A percentile compares a stretch with the other conserved stretches of the same genome.
Evolutionary conservation across 2,797 vertebrate genomes (phyloP).

Genomic region (Helarctos malayanus): DNA sequence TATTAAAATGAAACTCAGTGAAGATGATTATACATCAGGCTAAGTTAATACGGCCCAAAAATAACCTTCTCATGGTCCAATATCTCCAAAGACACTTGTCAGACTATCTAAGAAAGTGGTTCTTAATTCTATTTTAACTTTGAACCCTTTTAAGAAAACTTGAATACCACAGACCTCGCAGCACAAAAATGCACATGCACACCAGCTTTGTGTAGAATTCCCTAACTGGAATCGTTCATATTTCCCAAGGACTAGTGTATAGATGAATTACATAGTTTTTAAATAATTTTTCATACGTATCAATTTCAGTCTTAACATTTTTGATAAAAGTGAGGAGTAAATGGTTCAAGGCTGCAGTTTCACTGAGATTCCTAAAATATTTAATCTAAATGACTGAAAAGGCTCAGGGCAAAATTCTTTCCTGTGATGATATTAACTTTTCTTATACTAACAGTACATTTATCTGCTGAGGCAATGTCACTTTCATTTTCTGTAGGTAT

Average conservation of each 20-base stretch:
- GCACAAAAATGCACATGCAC: neutral
- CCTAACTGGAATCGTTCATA: neutral
- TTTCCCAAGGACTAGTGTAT: neutral
- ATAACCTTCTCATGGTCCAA: neutral
- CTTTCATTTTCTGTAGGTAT: neutral
- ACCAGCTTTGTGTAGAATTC: neutral
- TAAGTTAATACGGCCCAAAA: conserved; percentile 3
- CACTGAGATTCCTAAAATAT: conserved; percentile 51
- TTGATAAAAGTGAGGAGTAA: conserved; percentile 5
- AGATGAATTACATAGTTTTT: neutral
- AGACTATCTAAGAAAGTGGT: neutral
- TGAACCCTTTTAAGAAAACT: neutral
- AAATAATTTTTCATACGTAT: neutral
- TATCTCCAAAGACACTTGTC: neutral
- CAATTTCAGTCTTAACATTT: conserved; percentile 12
- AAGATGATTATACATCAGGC: neutral
- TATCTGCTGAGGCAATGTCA: neutral
- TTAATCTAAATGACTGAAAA: conserved; percentile 58
- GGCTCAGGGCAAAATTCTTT: conserved; percentile 31
- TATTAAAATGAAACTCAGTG: conserved; percentile 35
- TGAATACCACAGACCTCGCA: neutral
- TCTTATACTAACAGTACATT: neutral
- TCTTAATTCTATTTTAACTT: conserved; percentile 13
- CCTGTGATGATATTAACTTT: neutral
- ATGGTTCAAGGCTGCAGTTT: neutral